phyloP scores from a whole-genome alignment of 1,140 invertebrate genomes.

The Hyposmocoma kahamanoa region DNA sequence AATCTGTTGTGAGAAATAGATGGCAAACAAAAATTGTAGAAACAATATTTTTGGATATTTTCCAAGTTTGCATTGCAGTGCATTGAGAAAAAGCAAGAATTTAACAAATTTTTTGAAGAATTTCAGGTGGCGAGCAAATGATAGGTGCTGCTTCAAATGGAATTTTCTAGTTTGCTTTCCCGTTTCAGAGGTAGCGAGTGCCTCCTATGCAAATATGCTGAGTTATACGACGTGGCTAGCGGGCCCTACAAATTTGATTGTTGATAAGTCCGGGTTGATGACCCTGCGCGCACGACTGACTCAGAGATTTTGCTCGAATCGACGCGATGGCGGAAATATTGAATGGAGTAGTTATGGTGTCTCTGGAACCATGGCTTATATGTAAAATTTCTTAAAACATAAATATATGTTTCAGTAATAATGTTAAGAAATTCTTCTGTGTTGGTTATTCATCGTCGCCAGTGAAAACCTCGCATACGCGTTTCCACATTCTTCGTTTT shows the following conservation, averaged over 20 bases:
- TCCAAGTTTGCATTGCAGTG: slow-evolving; percentile 29
- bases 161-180: slow-evolving; percentile 13
- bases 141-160: slow-evolving; percentile 10
- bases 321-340: slow-evolving; percentile 43
- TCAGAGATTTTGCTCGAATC: slow-evolving; percentile 51
- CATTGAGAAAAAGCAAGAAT: slow-evolving; percentile 15
- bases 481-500: no score
- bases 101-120: slow-evolving; percentile 12
- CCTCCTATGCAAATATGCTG: slow-evolving; percentile 38
- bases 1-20: no score
- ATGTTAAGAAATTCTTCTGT: no score
- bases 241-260: slow-evolving; percentile 47
- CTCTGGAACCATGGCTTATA: no score
- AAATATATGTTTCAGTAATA: no score
- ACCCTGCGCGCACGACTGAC: slow-evolving; percentile 54
- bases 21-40: slow-evolving; percentile 41
- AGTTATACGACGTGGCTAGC: slow-evolving; percentile 11
- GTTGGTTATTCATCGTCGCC: no score
- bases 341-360: no score
- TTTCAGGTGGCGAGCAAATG: slow-evolving; percentile 11
- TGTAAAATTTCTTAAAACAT: no score
- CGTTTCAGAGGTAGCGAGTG: slow-evolving; percentile 11
- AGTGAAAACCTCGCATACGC: no score
- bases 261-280: slow-evolving; percentile 62
- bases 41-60: slow-evolving; percentile 37